A percentile compares a stretch with the other conserved stretches of the same genome.
These are phyloP conservation scores for Sceloporus undulatus DNA, from an alignment of 2,113 vertebrate genomes.

Conservation along the genomic window DNA sequence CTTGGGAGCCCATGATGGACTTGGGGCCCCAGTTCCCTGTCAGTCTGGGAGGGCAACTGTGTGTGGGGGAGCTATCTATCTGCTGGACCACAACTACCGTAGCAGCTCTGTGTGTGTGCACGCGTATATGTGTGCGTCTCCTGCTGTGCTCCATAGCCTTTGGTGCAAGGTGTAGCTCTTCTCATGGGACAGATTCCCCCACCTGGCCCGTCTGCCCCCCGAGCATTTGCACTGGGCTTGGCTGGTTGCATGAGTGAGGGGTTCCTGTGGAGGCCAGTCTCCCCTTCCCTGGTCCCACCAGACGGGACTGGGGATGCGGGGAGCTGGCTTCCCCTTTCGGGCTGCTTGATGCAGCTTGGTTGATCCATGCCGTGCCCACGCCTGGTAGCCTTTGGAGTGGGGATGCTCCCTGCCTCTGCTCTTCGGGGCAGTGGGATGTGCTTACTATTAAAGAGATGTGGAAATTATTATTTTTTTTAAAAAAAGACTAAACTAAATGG, in stretches of 20 bases:
- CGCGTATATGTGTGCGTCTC: not conserved
- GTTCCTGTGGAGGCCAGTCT: not conserved
- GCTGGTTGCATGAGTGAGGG: not conserved
- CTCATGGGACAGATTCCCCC: not conserved
- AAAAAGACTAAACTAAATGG: too few relatives aligned
- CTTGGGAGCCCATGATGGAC: not conserved
- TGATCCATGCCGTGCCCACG: not conserved
- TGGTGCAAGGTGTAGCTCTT: not conserved
- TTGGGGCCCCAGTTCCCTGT: not conserved
- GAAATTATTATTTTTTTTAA: not conserved
- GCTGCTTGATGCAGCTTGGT: not conserved
- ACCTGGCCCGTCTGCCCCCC: not conserved
- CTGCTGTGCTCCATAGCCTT: not conserved
- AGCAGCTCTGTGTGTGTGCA: too few relatives aligned
- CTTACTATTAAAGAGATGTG: slow-evolving; percentile 79
- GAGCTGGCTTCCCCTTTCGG: not conserved
- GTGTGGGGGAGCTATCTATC: not conserved
- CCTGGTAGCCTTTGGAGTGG: not conserved
- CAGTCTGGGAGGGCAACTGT: not conserved
- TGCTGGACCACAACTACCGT: fast-evolving
- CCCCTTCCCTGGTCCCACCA: not conserved
- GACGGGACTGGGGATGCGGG: not conserved
- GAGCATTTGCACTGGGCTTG: not conserved
- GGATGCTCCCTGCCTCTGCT: not conserved
- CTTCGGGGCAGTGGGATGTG: slow-evolving; percentile 41